Conservation (phyloP, 2,113 vertebrate species). For the Heterotilapia buettikoferi region DNA sequence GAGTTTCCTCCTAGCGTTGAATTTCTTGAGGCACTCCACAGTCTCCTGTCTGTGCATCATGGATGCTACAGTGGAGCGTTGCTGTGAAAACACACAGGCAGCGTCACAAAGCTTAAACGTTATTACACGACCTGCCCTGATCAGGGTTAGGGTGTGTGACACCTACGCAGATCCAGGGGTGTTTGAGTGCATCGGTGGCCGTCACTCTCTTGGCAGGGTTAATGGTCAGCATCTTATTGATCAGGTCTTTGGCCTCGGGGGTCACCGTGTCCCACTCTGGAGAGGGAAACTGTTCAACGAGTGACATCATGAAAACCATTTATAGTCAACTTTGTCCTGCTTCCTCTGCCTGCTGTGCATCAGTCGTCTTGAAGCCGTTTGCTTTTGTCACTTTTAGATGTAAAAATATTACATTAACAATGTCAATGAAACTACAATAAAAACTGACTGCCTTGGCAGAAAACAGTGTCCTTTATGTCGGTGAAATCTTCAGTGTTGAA, state of each 20-base stretch:
- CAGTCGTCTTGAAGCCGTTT: too few relatives aligned
- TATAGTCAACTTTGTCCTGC: not conserved
- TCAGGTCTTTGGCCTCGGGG: conserved; percentile 97
- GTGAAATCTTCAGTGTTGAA: too few relatives aligned
- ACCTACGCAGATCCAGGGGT: conserved; percentile 97
- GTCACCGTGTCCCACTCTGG: conserved; percentile 98
- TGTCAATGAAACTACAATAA: too few relatives aligned
- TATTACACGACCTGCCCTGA: rapidly evolving
- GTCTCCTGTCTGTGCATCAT: conserved; percentile 99
- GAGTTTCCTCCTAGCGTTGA: conserved; percentile 93
- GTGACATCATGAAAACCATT: not conserved
- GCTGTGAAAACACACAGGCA: conserved; percentile 65
- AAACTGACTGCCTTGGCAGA: too few relatives aligned
- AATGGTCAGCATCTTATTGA: conserved; percentile 98
- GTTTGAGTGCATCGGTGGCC: conserved; percentile 89
- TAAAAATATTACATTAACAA: too few relatives aligned
- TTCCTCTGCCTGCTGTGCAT: not conserved
- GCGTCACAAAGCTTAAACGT: not conserved
- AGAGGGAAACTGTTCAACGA: conserved; percentile 83
- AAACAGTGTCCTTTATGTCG: too few relatives aligned
- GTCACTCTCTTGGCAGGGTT: conserved; percentile 93
- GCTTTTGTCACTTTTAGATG: too few relatives aligned
- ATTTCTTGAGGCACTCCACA: conserved; percentile 97
- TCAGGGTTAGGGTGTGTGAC: rapidly evolving
- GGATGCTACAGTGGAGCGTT: conserved; percentile 97